Conservation (phyloP, 2,888 invertebrate species). For the Dynastes maya region DNA sequence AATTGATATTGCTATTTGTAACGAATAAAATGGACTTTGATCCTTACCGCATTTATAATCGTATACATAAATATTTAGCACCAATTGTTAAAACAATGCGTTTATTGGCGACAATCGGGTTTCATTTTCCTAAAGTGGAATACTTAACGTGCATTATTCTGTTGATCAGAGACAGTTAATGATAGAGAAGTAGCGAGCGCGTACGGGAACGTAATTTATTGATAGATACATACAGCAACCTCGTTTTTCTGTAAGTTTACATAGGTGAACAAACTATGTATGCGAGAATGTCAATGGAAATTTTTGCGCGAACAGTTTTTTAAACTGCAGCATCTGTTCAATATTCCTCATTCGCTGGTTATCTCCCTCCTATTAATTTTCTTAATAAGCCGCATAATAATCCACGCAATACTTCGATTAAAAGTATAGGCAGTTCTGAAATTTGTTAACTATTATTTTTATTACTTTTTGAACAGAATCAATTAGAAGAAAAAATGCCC, state of each 20-base stretch:
- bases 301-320: slow-evolving; percentile 14
- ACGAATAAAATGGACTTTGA: slow-evolving; percentile 35
- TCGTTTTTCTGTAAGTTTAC: slow-evolving; percentile 30
- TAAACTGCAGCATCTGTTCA: background rate
- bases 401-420: background rate
- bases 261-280: background rate
- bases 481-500: slow-evolving; percentile 20
- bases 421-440: too few relatives aligned
- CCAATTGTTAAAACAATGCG: slow-evolving; percentile 23
- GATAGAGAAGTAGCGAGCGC: slow-evolving; percentile 11
- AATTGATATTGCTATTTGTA: slow-evolving; percentile 1
- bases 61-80: slow-evolving; percentile 20
- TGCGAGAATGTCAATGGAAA: slow-evolving; percentile 24
- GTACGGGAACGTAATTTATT: slow-evolving; percentile 3
- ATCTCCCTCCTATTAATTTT: background rate
- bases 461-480: background rate
- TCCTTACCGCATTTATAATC: slow-evolving; percentile 15
- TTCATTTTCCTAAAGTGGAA: slow-evolving; percentile 17
- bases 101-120: slow-evolving; percentile 31
- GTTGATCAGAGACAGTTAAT: slow-evolving; percentile 31
- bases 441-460: too few relatives aligned
- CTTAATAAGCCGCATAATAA: background rate
- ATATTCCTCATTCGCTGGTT: slow-evolving; percentile 25
- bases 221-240: slow-evolving; percentile 7
- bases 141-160: slow-evolving; percentile 5